Evolutionary conservation across 2,113 vertebrate species (phyloP), one percentile per base, ranked within the genome.

Genomic region (Rhinolophus sinicus): DNA sequence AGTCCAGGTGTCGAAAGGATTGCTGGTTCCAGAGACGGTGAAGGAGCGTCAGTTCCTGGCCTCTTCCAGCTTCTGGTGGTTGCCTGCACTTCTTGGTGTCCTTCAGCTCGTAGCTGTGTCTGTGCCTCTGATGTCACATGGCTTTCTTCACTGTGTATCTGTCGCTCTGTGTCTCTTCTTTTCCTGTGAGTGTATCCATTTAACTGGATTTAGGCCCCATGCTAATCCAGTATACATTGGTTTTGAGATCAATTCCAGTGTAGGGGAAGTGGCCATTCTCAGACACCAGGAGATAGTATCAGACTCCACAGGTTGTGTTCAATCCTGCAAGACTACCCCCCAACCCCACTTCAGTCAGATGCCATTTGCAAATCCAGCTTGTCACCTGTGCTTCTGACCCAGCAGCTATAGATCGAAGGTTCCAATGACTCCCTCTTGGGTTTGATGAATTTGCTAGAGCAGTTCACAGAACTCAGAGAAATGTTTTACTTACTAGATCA

Each of bases 71-170:
- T 86, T n/a, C 47, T 10, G 3, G 5, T 30, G 14, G 47, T 75
- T 67, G 5, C 28, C 65, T 50, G 10, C 1, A 8, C 24, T 21
- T 26, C 24, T 44, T 38, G n/a, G 12, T 3, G 3, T n/a, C 50
- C 22, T 28, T 18, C 33, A 4, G 8, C 12, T 54, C 50, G 2
- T 2, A 64, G 1, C 10, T 14, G 6, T 3, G 0, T 21, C 9
- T 65, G 15, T n/a, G 8, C 4, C 24, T 21, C 11, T 3, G 10
- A 2, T 15, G 12, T 38, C 52, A n/a, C 2, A 1, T 2, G 12
- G 26, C 14, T 52, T 2, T 28, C 13, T 22, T 58, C n/a, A 35
- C 22, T 9, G 1, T 47, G 5, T 19, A 12, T 18, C n/a, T 30
- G 62, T 73, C 26, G 67, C 19, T n/a, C 69, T 56, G 6, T 19